Evolutionary conservation across 1,140 invertebrate genomes (phyloP).

Genomic region (Holotrichia oblita): DNA sequence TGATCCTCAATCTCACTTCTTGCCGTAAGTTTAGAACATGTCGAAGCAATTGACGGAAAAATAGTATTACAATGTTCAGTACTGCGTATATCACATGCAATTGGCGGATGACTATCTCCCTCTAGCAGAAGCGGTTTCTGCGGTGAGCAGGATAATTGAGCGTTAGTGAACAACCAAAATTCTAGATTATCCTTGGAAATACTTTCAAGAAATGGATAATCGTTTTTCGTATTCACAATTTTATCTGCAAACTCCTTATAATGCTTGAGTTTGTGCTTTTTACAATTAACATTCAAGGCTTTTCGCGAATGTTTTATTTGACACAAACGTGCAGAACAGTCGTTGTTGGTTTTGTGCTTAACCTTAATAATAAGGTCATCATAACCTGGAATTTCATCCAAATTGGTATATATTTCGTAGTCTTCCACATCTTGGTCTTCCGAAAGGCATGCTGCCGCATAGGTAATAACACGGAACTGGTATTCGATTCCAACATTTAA

Average conservation of each 20-base stretch:
- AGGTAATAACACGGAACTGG: neutral
- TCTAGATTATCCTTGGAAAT: neutral
- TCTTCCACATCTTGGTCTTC: neutral
- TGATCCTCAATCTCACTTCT: neutral
- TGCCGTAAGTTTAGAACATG: neutral
- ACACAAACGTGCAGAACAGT: neutral
- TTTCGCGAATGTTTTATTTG: neutral
- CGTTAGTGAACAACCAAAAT: constrained; percentile 19
- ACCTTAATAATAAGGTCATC: neutral
- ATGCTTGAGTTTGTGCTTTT: neutral
- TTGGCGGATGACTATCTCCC: neutral
- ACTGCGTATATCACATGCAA: neutral
- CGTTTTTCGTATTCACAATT: neutral
- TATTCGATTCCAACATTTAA: neutral
- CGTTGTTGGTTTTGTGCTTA: neutral
- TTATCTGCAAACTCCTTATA: neutral
- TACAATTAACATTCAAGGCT: neutral
- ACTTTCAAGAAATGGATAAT: neutral
- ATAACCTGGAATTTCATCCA: neutral
- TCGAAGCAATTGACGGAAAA: neutral
- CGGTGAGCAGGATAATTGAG: neutral
- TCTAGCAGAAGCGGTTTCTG: neutral
- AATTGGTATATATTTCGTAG: neutral
- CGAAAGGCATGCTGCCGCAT: neutral
- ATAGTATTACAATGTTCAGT: neutral